These are phyloP conservation scores for Leptodactylus fuscus DNA, from an alignment of 2,113 vertebrate genomes.

Conservation along the genomic window DNA sequence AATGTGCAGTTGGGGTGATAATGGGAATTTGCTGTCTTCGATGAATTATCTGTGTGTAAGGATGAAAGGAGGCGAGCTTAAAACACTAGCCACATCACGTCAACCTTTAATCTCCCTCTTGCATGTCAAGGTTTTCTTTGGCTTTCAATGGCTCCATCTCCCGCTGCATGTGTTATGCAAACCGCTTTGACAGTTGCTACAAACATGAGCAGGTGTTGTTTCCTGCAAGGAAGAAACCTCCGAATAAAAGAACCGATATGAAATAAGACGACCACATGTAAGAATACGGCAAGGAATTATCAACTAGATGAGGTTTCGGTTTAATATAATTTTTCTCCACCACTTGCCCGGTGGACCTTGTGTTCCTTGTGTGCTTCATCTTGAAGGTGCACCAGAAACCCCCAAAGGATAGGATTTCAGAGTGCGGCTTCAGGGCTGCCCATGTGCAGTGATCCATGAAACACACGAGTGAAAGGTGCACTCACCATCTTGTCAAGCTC, in stretches of 20 bases:
- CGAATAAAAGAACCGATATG: slow-evolving; percentile 26
- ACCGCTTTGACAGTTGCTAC: slow-evolving; percentile 40
- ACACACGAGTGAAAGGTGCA: slow-evolving; percentile 48
- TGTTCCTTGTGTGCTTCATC: neutral
- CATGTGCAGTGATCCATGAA: slow-evolving; percentile 32
- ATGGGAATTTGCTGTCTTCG: neutral
- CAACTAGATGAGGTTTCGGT: neutral
- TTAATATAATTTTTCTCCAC: neutral
- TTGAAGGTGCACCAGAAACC: neutral
- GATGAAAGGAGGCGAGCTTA: slow-evolving; percentile 32
- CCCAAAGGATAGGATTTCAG: slow-evolving; percentile 36
- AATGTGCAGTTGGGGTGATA: slow-evolving; percentile 3
- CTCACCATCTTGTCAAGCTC: slow-evolving; percentile 45
- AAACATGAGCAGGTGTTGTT: slow-evolving; percentile 53
- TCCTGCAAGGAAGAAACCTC: slow-evolving; percentile 20
- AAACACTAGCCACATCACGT: slow-evolving; percentile 2
- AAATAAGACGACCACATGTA: neutral
- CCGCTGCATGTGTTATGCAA: slow-evolving; percentile 51
- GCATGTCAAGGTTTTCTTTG: slow-evolving; percentile 33
- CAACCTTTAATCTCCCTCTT: slow-evolving; percentile 36
- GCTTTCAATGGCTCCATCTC: slow-evolving; percentile 44
- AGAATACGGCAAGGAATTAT: neutral
- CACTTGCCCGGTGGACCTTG: neutral
- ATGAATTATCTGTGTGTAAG: slow-evolving; percentile 10
- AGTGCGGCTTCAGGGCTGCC: neutral